These are phyloP conservation scores for Drosophila micromelanica DNA, from an alignment of 1,140 invertebrate species.

Conservation along the genomic window DNA sequence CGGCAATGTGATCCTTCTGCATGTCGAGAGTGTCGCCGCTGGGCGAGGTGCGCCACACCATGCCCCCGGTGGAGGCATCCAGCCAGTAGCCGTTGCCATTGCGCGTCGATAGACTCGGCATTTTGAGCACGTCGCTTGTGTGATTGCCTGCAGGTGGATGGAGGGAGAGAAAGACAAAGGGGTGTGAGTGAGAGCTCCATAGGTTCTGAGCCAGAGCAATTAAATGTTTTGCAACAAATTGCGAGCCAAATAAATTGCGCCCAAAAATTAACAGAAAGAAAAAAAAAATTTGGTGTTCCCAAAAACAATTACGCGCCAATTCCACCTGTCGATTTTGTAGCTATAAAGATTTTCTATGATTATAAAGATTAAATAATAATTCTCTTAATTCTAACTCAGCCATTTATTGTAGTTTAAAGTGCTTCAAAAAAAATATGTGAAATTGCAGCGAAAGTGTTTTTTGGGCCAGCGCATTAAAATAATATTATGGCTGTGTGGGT, in stretches of 20 bases:
- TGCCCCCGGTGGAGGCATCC: conserved; percentile 82
- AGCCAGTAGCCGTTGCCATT: conserved; percentile 84
- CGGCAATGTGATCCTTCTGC: conserved; percentile 84
- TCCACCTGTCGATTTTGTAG: background rate
- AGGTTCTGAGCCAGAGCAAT: conserved; percentile 58
- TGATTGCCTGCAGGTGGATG: conserved; percentile 75
- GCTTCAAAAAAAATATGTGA: conserved; percentile 3
- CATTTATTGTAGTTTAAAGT: no score
- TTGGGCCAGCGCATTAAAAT: conserved; percentile 63
- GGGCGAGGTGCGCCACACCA: conserved; percentile 83
- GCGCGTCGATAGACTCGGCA: conserved; percentile 83
- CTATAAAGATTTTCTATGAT: no score
- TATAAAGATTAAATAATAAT: no score
- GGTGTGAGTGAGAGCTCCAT: conserved; percentile 13
- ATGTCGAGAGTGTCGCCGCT: conserved; percentile 80
- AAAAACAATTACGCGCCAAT: conserved; percentile 13
- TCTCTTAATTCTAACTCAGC: no score
- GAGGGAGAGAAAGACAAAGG: conserved; percentile 9
- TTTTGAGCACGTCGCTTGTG: conserved; percentile 83
- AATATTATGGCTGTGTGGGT: conserved; percentile 59
- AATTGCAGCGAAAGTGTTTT: conserved; percentile 43
- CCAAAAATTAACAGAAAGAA: conserved; percentile 73
- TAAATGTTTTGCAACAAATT: conserved; percentile 81
- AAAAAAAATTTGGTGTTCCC: conserved; percentile 40
- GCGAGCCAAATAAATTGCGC: conserved; percentile 71